Evolutionary conservation across 2,888 invertebrate genomes (phyloP).

Genomic region (Torymus tubicola): DNA sequence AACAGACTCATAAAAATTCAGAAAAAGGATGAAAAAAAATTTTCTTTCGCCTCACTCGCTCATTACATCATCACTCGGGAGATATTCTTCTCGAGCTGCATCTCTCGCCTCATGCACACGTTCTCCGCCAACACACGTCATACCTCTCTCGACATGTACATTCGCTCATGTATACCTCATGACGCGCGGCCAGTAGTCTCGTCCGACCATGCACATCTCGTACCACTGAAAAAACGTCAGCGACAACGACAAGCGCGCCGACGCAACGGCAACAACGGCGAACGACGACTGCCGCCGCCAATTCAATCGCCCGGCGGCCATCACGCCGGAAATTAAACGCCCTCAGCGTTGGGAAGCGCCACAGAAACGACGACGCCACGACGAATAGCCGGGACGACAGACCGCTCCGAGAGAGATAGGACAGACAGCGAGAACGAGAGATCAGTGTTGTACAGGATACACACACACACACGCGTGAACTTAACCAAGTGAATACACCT

Average conservation of each 20-base stretch:
- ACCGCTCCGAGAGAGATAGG: no score
- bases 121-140: slow-evolving; percentile 5
- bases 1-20: no score
- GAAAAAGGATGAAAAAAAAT: no score
- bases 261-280: not conserved
- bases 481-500: no score
- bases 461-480: no score
- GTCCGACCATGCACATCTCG: slow-evolving; percentile 33
- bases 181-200: slow-evolving; percentile 14
- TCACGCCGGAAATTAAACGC: not conserved
- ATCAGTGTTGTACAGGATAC: no score
- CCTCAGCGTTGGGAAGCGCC: not conserved
- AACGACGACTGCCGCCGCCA: no score
- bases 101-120: not conserved
- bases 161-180: not conserved
- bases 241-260: not conserved
- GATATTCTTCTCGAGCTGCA: not conserved
- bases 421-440: no score
- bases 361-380: not conserved
- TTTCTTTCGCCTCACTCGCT: no score
- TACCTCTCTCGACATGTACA: not conserved
- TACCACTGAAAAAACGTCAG: slow-evolving; percentile 35
- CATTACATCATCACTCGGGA: no score
- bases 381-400: not conserved
- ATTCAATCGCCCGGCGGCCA: no score